Conservation (phyloP, 2,797 vertebrate genomes). For the Chloroceryle inda region DNA sequence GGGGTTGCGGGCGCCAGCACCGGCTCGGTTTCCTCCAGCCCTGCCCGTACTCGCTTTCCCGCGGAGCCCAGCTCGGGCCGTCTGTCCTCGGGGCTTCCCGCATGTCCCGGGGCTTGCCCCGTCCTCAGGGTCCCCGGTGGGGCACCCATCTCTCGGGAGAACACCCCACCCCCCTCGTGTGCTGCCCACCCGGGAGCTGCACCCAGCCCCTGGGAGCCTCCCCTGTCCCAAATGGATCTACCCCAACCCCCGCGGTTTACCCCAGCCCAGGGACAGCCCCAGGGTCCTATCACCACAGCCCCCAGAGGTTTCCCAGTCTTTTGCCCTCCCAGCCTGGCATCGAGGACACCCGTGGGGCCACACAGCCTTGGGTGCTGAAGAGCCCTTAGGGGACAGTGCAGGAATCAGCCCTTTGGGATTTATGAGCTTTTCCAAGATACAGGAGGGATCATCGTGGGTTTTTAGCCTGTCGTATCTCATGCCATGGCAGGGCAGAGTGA, state of each 20-base stretch:
- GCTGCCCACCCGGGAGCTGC: background rate
- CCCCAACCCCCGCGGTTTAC: background rate
- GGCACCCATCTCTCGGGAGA: too few relatives aligned
- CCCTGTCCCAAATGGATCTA: background rate
- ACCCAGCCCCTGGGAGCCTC: too few relatives aligned
- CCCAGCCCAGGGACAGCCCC: background rate
- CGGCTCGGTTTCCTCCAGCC: background rate
- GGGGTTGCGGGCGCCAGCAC: background rate
- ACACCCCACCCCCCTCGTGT: background rate
- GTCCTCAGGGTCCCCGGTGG: background rate
- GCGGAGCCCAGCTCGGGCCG: background rate
- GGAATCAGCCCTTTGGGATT: background rate
- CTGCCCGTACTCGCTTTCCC: background rate
- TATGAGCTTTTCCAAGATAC: background rate
- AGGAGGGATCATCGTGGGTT: fast-evolving
- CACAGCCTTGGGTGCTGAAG: background rate
- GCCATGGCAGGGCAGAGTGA: background rate
- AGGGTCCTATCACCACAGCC: fast-evolving
- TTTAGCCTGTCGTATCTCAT: fast-evolving
- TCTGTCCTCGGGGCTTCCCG: background rate
- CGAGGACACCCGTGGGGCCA: fast-evolving
- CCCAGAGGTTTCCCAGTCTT: background rate
- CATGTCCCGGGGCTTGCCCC: background rate
- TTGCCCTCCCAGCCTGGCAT: background rate
- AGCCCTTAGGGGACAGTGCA: background rate